These are phyloP conservation scores for Agapostemon virescens DNA, from an alignment of 2,888 invertebrate genomes.

Conservation along the genomic window DNA sequence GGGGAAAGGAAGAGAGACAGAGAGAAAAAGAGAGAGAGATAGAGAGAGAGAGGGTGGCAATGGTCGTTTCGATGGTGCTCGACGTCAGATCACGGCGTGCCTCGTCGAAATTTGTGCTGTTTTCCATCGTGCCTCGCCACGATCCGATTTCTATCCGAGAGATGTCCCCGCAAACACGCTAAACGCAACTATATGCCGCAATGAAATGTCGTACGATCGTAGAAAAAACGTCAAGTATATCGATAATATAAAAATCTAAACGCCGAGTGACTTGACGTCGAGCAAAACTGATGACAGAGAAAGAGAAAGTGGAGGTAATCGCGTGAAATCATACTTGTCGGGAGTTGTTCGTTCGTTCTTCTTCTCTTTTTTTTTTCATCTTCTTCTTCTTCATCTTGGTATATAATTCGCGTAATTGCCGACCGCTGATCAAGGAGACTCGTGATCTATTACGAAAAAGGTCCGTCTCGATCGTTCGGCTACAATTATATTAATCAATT, in stretches of 20 bases:
- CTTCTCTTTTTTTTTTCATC: too few relatives aligned
- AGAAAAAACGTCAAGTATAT: constrained; percentile 33
- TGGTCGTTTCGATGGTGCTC: constrained; percentile 48
- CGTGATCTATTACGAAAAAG: constrained; percentile 26
- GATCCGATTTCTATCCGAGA: constrained; percentile 10
- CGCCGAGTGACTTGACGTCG: constrained; percentile 53
- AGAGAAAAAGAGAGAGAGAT: not conserved
- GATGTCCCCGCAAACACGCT: constrained; percentile 30
- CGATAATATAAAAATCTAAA: constrained; percentile 52
- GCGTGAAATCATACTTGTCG: constrained; percentile 21
- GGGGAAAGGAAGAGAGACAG: not conserved
- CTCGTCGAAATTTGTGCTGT: constrained; percentile 24
- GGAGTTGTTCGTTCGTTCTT: constrained; percentile 13
- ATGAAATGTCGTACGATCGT: constrained; percentile 30
- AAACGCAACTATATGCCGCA: constrained; percentile 43
- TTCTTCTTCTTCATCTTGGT: too few relatives aligned
- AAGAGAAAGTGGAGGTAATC: not conserved
- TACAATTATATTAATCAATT: not conserved
- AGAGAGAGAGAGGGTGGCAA: constrained; percentile 1
- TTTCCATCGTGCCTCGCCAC: constrained; percentile 23
- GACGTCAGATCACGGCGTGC: constrained; percentile 61
- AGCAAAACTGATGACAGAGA: constrained; percentile 44
- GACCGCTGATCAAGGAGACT: constrained; percentile 30
- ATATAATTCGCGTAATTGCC: not conserved
- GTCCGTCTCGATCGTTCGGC: constrained; percentile 4